Evolutionary conservation across 2,888 invertebrate species (phyloP), one percentile per base, ranked within the genome.

Genomic region (Xanthorhoe spadicearia): DNA sequence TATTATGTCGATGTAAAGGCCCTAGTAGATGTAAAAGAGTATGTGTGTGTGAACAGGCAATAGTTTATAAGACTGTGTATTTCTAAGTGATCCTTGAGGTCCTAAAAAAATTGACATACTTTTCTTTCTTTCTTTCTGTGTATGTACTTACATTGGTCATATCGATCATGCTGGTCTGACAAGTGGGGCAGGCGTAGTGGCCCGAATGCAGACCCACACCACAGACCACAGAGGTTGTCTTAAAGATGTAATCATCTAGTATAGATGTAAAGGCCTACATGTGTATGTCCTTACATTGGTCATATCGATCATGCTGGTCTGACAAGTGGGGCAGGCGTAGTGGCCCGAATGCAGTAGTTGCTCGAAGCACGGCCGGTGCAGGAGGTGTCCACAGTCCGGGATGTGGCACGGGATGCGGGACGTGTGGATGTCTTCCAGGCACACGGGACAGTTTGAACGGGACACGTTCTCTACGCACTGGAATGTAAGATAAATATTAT

Each of bases 391-490:
- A 88, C 98, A 98, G 83, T 96, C 95, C 6, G 98, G 98, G 87
- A 98, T 97, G 93, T 97, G 97, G 87, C 97, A 97, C 58, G 97
- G 96, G 82, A 96, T 96, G 70, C 98, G 94, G 8, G 98, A 98
- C 13, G 98, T 97, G 90, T 98, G 98, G 78, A 98, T 97, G 86
- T 98, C 97, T 74, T 98, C 98, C 70, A 97, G 90, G 80, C 98
- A 98, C 43, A 98, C 97, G 0, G 98, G 97, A 84, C 98, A 98
- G 91, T 97, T 97, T 6, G 97, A 95, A 7, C 96, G 95, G 13
- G 97, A 97, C 38, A 97, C 97, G 81, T 97, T 97, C 87, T 97
- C 98, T 7, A 98, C 96, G 81, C 98, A 98, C 97, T 98, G 89
- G 10, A 23, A 53, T 15, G 15, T 13, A 15, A 15, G 6, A 15